Evolutionary conservation across 2,888 invertebrate genomes (phyloP), one percentile per base, ranked within the genome.

Genomic region (Xestia ashworthii): DNA sequence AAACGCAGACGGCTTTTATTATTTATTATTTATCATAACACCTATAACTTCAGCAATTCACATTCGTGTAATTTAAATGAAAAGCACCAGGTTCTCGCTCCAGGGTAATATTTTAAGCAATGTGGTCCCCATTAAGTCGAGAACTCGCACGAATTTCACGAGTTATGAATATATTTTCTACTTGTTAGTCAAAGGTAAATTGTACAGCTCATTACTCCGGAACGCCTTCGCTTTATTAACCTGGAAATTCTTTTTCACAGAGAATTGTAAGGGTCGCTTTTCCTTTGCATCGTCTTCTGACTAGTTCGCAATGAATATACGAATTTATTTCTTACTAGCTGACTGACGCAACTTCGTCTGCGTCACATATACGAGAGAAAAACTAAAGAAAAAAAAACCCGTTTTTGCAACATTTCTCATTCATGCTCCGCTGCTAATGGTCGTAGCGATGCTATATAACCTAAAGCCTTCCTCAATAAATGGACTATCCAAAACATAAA

Each of bases 101-200:
- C 48, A n/a, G 50, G 65, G 64, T 71, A 76, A 71, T 83, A 70
- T 74, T 74, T 73, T 48, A 72, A 77, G 60, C 69, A 83, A 64
- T 67, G 70, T 60, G 83, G 79, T 71, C 58, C 68, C 32, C 73
- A 86, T 60, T 71, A 64, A 62, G 80, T 46, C 68, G 65, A 58
- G n/a, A 65, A 53, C 60, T 65, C 70, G 68, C 55, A 72, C 70
- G 58, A 78, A 71, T 69, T 84, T 41, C 74, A 48, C 64, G 53
- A 82, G 71, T 82, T 84, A 75, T 84, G 83, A 86, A 86, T 86
- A 84, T 78, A 81, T 83, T 83, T 86, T 75, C 84, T 68, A 66
- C 87, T 81, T 84, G 84, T 88, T 88, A 88, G 87, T 78, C 79
- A 83, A 80, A 87, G 72, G 83, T 84, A 84, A 81, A 80, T 80